These are phyloP conservation scores for Eulacestoma nigropectus DNA, from an alignment of 2,113 vertebrate species.

Conservation along the genomic window DNA sequence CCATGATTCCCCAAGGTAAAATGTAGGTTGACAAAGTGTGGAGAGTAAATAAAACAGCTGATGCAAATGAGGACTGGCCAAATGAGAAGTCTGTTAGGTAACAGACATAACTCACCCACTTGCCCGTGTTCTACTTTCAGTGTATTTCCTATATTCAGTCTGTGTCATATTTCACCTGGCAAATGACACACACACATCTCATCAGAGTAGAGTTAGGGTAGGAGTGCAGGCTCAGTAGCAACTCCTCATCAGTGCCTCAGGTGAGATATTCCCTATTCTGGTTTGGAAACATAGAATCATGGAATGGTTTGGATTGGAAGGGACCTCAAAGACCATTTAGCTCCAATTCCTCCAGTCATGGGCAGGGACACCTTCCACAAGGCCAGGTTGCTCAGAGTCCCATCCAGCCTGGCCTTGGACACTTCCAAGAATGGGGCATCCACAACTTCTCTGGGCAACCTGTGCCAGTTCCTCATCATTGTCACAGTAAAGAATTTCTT, in stretches of 20 bases:
- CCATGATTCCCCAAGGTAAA: not conserved
- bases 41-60: not conserved
- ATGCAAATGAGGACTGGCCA: not conserved
- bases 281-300: not conserved
- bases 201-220: not conserved
- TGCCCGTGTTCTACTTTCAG: not conserved
- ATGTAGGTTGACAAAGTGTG: not conserved
- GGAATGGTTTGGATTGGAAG: not conserved
- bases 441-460: not conserved
- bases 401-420: not conserved
- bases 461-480: not conserved
- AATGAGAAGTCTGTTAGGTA: not conserved
- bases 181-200: rapidly evolving
- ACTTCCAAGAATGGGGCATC: not conserved
- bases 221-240: not conserved
- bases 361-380: not conserved
- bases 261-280: not conserved
- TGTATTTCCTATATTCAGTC: not conserved
- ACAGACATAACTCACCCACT: not conserved
- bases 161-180: not conserved
- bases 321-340: not conserved
- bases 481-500: not conserved
- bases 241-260: not conserved
- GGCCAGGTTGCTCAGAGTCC: not conserved
- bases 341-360: not conserved